Evolutionary conservation across 37 sponge, comb jelly and placozoan genomes (phyloP).

Genomic region (Aphrocallistes beatrix): DNA sequence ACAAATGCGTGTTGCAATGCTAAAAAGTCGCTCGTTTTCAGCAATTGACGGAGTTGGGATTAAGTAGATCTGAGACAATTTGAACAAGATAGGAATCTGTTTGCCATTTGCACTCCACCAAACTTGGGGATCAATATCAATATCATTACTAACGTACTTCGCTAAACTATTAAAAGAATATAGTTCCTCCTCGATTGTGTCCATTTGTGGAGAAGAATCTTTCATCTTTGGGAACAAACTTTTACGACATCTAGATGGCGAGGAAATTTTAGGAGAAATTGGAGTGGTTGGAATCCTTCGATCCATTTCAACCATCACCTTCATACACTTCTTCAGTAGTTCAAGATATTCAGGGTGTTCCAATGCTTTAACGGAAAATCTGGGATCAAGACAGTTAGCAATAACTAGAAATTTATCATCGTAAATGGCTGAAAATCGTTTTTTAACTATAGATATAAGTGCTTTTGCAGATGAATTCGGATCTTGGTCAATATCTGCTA

Average conservation of each 20-base stretch:
- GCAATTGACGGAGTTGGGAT: background rate
- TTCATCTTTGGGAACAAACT: background rate
- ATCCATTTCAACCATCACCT: background rate
- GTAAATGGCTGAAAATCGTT: background rate
- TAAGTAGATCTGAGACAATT: background rate
- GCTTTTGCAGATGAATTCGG: background rate
- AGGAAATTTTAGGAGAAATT: background rate
- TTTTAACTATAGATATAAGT: background rate
- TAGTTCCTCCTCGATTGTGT: background rate
- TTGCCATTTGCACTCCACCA: background rate
- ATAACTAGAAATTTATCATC: background rate
- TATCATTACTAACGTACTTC: background rate
- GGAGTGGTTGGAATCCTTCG: background rate
- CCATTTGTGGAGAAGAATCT: background rate
- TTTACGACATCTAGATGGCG: background rate
- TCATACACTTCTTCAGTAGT: background rate
- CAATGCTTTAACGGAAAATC: background rate
- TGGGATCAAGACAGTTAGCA: background rate
- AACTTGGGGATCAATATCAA: background rate
- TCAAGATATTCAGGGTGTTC: background rate
- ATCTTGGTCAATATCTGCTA: background rate
- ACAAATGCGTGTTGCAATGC: conserved; percentile 1
- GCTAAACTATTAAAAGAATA: background rate
- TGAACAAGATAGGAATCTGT: background rate
- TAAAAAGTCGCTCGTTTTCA: background rate